Base-by-base conservation (phyloP, 2,113 vertebrate genomes). In the Acinonyx jubatus region DNA sequence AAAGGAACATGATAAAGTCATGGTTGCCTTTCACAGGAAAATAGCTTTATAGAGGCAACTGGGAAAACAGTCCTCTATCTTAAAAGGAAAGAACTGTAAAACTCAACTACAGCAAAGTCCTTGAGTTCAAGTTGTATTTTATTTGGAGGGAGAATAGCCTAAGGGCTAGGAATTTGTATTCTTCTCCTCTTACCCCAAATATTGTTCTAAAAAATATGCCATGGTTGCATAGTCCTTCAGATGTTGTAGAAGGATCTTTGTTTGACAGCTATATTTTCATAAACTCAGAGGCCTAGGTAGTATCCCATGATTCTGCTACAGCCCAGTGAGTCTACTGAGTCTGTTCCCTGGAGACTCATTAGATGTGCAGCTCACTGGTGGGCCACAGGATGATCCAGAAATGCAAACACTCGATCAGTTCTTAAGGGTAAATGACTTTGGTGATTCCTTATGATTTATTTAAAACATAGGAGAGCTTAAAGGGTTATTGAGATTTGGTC, bases 101-200 rank as follows among this genome's bases (percentile, higher is more conserved):
- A 4, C 63, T 89, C 13, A 66, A n/a, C 27, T 38, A 14, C 15
- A 45, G 41, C 2, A 36, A 19, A 93, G 50, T 71, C 14, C 14
- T 84, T 63, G n/a, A 71, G 55, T 92, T 94, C 41, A 86, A 76
- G 65, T 80, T 96, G 94, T 83, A 55, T 63, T 87, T 95, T 38
- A 88, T 92, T 96, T 97, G 65, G 29, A 85, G 19, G 9, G 50
- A 84, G 78, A 78, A 57, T 10, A 83, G 31, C 4, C 9, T 38
- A 68, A 91, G 25, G 1, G 31, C 16, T 91, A 7, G 15, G 48
- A 82, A 78, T 78, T 63, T 87, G 8, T 9, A 79, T 45, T 78
- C 7, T 66, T 66, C 85, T 92, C 14, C 15, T 91, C 14, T 50
- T 90, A 91, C 6, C 3, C 31, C 50, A 93, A 91, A 87, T 66